Base-by-base conservation (phyloP, 2,113 vertebrate genomes). In the Aptenodytes patagonicus region DNA sequence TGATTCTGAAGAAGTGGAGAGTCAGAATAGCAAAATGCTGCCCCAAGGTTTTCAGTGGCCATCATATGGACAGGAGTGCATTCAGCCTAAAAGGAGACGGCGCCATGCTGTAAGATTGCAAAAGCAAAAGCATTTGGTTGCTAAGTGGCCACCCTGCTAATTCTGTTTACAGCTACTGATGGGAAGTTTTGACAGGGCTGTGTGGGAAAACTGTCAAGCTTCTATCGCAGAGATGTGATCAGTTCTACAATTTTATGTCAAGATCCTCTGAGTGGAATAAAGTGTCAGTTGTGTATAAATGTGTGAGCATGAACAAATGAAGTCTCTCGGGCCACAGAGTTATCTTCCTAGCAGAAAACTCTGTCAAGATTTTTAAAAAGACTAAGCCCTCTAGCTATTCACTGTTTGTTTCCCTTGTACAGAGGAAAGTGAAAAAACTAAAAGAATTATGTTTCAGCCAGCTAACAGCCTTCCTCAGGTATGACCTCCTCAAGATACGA, bases 31-130 rank as follows among this genome's bases (percentile, higher is more conserved):
- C 95, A 98, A 97, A 55, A 80, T 91, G 5, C 77, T 97, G 1
- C 94, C 97, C 16, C 95, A 97, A 15, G 98, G 98, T 55, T 99
- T 99, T 95, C 98, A 97, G 6, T 99, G 99, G 99, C 99, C 99
- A 0, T 83, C 76, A 1, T 98, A 99, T 0, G 96, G 98, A 95
- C 99, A 98, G 96, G 99, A 99, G 80, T 98, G 98, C 51, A 95
- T 98, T 81, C 99, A 99, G 91, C 99, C 99, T 83, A 99, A 99
- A 97, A 99, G 99, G 97, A 99, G 99, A 89, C 98, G 99, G 76
- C 99, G 99, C 62, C 98, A 99, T 28, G 97, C 99, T 75, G 98
- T 99, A 93, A 99, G 98, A 79, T 11, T 96, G 87, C 94, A 93
- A 70, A 97, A 96, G 60, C 94, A 96, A 81, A 97, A 95, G 81